Evolutionary conservation across 2,888 invertebrate species (phyloP), one percentile per base, ranked within the genome.

Genomic region (Vanessa cardui): DNA sequence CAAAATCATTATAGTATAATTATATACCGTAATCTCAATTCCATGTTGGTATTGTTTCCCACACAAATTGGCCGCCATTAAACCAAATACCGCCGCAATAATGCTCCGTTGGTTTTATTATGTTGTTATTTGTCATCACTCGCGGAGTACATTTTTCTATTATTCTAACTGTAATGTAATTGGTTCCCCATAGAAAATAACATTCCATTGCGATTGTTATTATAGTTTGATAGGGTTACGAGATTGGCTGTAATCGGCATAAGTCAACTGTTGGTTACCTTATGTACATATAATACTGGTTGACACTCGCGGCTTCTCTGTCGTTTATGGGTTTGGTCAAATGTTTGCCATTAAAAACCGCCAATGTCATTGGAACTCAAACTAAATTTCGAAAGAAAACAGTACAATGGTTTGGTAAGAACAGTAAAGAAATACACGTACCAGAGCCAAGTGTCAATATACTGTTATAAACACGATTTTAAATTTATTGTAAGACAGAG

Each of bases 11-110:
- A 20, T 59, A 26, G 79, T 64, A 83, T 78, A 80, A 88, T 88
- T 88, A 85, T 78, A 78, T 85, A 89, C 88, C 87, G 88, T 88
- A 86, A 83, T 82, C 81, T 85, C 84, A 82, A 87, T 88, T 84
- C 82, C 78, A 78, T 81, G 79, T 83, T 82, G 82, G 83, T 87
- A 88, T 86, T 89, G 88, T 82, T 88, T 88, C 87, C 82, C 84
- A 86, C 84, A 87, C 79, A 87, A 86, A 88, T 85, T 86, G 84
- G 83, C 81, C 75, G 79, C 81, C 77, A 86, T 88, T 88, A 86
- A 83, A 84, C 78, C 80, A 84, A 88, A 88, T 85, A 79, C 78
- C 78, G 80, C 82, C 83, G 76, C 76, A 82, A 78, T 85, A 85
- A 86, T 68, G 70, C 70, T 67, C 83, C 80, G 84, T 82, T 71